phyloP scores from a whole-genome alignment of 2,113 vertebrate genomes.

The Nerophis ophidion region DNA sequence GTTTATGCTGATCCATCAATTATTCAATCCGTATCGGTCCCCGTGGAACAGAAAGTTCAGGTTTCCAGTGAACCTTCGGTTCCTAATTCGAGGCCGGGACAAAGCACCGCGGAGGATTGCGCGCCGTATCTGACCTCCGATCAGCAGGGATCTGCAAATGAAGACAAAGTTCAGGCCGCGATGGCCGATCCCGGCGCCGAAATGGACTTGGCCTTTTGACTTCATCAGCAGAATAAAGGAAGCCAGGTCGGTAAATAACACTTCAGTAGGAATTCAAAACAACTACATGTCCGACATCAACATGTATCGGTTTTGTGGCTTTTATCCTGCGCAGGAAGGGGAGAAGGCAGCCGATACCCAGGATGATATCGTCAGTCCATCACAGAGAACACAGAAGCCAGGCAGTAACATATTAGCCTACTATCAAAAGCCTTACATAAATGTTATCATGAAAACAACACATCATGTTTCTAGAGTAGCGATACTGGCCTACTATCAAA shows the following conservation, averaged over 20 bases:
- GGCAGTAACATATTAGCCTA: too few relatives aligned
- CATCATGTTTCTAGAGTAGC: too few relatives aligned
- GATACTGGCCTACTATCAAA: too few relatives aligned
- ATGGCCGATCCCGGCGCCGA: conserved; percentile 20
- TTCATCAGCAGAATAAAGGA: conserved; percentile 6
- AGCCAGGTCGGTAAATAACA: conserved; percentile 1
- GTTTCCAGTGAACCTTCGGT: conserved; percentile 25
- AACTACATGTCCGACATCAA: conserved; percentile 1
- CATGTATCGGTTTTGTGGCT: too few relatives aligned
- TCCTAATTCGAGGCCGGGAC: conserved; percentile 22
- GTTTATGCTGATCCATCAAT: conserved; percentile 38
- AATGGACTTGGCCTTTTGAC: conserved; percentile 26
- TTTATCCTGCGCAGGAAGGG: too few relatives aligned
- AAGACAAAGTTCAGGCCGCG: conserved; percentile 22
- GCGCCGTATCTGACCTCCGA: conserved; percentile 20
- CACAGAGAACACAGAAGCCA: too few relatives aligned
- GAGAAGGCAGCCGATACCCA: too few relatives aligned
- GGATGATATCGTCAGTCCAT: too few relatives aligned
- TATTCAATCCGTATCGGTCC: conserved; percentile 45
- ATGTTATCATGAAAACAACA: too few relatives aligned
- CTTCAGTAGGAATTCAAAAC: conserved; percentile 3
- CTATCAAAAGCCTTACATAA: too few relatives aligned
- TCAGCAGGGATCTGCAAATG: conserved; percentile 34
- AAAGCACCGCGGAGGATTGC: conserved; percentile 14
- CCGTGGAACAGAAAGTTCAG: conserved; percentile 24